Base-by-base conservation (phyloP, 37 sponge, comb jelly and placozoan species). In the Geodia barretti region DNA sequence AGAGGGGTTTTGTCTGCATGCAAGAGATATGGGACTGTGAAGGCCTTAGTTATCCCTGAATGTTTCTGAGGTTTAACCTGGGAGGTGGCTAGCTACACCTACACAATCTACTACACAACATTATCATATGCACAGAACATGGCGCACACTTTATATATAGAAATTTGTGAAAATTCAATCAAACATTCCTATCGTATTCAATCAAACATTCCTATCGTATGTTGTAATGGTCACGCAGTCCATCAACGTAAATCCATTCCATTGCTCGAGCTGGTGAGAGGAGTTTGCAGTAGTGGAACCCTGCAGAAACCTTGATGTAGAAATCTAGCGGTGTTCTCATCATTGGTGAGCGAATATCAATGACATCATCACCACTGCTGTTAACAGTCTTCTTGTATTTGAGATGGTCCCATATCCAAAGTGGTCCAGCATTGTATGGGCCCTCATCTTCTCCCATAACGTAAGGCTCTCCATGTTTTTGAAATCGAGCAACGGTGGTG, bases 241-340 rank as follows among this genome's bases (percentile, higher is more conserved):
- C 91, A 77, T 95, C 95, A 40, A 95, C 89, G 64, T 95, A 95
- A 1, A 95, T 84, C 91, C 91, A 91, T 68, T 95, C 95, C 77
- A 88, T 82, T 7, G 76, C 95, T 82, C 92, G 69, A 4, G 92
- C 95, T 29, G 95, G 91, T 17, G 92, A 91, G 28, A 95, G 71
- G 37, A 95, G 84, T 78, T 95, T 95, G 84, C 95, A 95, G 67
- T 91, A 95, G 59, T 95, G 95, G 68, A 95, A 74, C 1, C 95
- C 95, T 54, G 89, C 87, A 11, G 92, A 54, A 3, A 73, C 62
- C 47, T 87, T 77, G 34, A 91, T 60, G 1, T 7, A 21, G 67
- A 83, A 95, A 24, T 88, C 76, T 23, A 59, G 69, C 11, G 92
- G 92, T 21, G 92, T 91, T 2, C 80, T 58, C 79, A 95, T 61